Evolutionary conservation across 2,797 vertebrate genomes (phyloP), one percentile per base, ranked within the genome.

Genomic region (Myotis pilosus): DNA sequence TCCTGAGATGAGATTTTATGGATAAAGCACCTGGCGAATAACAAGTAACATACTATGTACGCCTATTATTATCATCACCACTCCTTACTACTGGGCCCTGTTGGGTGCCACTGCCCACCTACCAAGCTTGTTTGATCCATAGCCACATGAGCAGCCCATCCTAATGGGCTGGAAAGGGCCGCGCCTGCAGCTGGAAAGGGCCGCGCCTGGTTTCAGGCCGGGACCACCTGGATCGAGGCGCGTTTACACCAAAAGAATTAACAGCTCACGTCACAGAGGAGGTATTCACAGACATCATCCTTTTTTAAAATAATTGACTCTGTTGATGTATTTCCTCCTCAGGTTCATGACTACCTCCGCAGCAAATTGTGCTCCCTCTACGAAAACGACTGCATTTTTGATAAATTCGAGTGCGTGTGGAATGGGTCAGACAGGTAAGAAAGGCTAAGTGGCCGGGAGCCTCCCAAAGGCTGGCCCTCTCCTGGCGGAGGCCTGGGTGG

Each of bases 381-480:
- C 0, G 99, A 99, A 98, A 99, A 99, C 0, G 99, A 99, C 98
- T 99, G 99, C 99, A 99, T 99, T 98, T 99, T 99, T 69, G 99
- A 99, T 99, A 99, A 99, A 98, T 99, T 99, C 90, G 99, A 99
- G 98, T 99, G 99, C 69, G 99, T 99, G 93, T 99, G 99, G 99
- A 99, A 99, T n/a, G 99, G 99, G 57, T 99, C 99, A 1, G 99
- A 99, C 99, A 99, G 99, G 99, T 99, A 96, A 98, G 98, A 51
- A 93, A 44, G 23, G 30, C 57, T 87, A 16, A 47, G 55, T 30
- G 41, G 11, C 62, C 17, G 49, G 13, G 44, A 92, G 36, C 22
- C 87, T 91, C 80, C 76, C 64, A n/a, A 19, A 38, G 22, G 36
- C 3, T 9, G n/a, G 41, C 8, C 7, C 3, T 49, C 22, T n/a